phyloP scores from a whole-genome alignment of 1,140 invertebrate genomes.

The Zophobas atratus region DNA sequence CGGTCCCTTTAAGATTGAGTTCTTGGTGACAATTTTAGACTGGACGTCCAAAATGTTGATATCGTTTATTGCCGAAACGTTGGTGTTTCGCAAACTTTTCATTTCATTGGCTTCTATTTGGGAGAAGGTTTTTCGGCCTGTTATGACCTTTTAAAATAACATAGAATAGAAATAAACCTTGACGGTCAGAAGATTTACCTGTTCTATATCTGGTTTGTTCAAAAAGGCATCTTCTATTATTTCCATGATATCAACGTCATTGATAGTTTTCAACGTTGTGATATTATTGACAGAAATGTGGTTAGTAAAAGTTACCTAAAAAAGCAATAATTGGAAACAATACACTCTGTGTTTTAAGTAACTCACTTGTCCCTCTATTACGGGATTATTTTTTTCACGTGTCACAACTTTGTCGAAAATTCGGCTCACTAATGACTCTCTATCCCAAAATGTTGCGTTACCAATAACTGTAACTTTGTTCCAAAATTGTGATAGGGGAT shows the following conservation, averaged over 20 bases:
- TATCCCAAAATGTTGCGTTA: constrained; percentile 56
- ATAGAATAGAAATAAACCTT: background rate
- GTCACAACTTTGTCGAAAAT: constrained; percentile 60
- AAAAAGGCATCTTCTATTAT: constrained; percentile 62
- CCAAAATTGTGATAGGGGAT: constrained; percentile 55
- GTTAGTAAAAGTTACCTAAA: constrained; percentile 53
- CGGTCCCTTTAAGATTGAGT: constrained; percentile 43
- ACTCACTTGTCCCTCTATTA: constrained; percentile 50
- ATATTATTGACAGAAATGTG: constrained; percentile 55
- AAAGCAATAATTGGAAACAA: background rate
- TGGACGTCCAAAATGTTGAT: constrained; percentile 55
- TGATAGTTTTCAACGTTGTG: constrained; percentile 54
- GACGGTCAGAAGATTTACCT: constrained; percentile 40
- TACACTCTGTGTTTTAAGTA: background rate
- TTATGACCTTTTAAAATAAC: constrained; percentile 42
- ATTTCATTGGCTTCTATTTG: background rate
- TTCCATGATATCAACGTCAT: constrained; percentile 58
- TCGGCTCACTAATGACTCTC: constrained; percentile 45
- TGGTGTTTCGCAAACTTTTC: background rate
- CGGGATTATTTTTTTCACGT: constrained; percentile 35
- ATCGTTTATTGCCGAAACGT: constrained; percentile 53
- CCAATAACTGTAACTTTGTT: constrained; percentile 50
- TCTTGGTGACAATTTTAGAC: constrained; percentile 55
- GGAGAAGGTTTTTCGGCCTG: constrained; percentile 48
- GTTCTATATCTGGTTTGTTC: constrained; percentile 54